Evolutionary conservation across 2,888 invertebrate genomes (phyloP).

Genomic region (Scaptomyza cyrtandrae): DNA sequence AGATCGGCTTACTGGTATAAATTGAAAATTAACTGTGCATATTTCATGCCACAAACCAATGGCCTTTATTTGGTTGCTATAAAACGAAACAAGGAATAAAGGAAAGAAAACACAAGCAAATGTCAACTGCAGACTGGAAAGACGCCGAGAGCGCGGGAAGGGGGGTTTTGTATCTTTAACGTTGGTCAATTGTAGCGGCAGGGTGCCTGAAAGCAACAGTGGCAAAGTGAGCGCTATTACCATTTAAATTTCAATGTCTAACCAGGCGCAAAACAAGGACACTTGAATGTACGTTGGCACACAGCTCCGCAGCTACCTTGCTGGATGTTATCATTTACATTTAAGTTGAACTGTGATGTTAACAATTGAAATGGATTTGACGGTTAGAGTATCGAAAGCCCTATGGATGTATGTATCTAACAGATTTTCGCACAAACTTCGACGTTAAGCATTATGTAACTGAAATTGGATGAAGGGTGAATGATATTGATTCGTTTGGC

Average conservation of each 20-base stretch:
- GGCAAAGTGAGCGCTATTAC: constrained; percentile 69
- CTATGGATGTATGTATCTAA: too few relatives aligned
- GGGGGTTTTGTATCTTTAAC: constrained; percentile 1
- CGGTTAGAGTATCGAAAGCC: too few relatives aligned
- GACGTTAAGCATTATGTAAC: too few relatives aligned
- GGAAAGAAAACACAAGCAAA: constrained; percentile 16
- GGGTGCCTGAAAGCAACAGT: constrained; percentile 53
- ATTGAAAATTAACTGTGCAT: constrained; percentile 72
- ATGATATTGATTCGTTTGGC: constrained; percentile 37
- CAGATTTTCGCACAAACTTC: too few relatives aligned
- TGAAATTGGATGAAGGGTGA: constrained; percentile 13
- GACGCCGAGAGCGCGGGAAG: constrained; percentile 3
- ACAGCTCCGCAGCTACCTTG: constrained; percentile 42
- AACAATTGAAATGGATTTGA: neutral
- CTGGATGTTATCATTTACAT: constrained; percentile 49
- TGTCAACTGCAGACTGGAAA: constrained; percentile 31
- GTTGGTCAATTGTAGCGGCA: constrained; percentile 48
- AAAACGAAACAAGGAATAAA: constrained; percentile 4
- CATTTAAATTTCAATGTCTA: constrained; percentile 71
- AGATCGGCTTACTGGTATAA: constrained; percentile 40
- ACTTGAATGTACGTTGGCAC: constrained; percentile 46
- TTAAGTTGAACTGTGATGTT: neutral
- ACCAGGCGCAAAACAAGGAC: constrained; percentile 71
- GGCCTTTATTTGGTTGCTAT: constrained; percentile 44
- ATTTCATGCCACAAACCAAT: constrained; percentile 60